These are phyloP conservation scores for Heliconius ethilla DNA, from an alignment of 2,888 invertebrate genomes.

Conservation along the genomic window DNA sequence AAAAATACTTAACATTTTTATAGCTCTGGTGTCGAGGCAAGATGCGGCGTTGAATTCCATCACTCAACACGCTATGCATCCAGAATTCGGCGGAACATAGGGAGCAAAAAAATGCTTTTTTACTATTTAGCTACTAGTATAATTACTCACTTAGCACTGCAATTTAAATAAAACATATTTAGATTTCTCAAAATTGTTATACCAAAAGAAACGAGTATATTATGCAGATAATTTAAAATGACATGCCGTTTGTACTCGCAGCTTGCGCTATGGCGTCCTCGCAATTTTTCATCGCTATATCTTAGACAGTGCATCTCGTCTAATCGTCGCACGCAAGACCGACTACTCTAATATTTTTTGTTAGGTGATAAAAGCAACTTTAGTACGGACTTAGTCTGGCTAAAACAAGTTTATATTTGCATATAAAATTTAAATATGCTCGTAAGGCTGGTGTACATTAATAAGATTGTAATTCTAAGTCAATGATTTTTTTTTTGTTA, in stretches of 20 bases:
- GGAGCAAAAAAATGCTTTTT: too few relatives aligned
- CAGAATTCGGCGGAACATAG: too few relatives aligned
- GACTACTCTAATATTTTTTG: slow-evolving; percentile 35
- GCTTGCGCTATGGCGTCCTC: slow-evolving; percentile 21
- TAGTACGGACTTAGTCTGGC: slow-evolving; percentile 32
- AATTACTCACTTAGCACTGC: slow-evolving; percentile 16
- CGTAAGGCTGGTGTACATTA: slow-evolving; percentile 19
- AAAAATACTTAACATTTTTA: too few relatives aligned
- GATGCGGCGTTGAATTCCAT: too few relatives aligned
- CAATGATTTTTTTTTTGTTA: too few relatives aligned
- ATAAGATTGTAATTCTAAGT: neutral
- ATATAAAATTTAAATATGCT: slow-evolving; percentile 31
- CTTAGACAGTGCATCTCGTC: slow-evolving; percentile 35
- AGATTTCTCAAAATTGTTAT: slow-evolving; percentile 19
- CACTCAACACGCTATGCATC: too few relatives aligned
- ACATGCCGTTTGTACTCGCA: slow-evolving; percentile 9
- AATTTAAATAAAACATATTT: slow-evolving; percentile 18
- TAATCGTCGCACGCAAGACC: slow-evolving; percentile 35
- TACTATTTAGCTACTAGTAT: neutral
- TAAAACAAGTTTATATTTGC: slow-evolving; percentile 39
- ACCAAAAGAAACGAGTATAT: slow-evolving; percentile 1
- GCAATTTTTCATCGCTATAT: slow-evolving; percentile 33
- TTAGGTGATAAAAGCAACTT: slow-evolving; percentile 29
- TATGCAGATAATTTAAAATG: slow-evolving; percentile 20
- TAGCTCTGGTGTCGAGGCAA: too few relatives aligned